Evolutionary conservation across 2,113 vertebrate genomes (phyloP), one percentile per base, ranked within the genome.

Genomic region (Varanus komodoensis): DNA sequence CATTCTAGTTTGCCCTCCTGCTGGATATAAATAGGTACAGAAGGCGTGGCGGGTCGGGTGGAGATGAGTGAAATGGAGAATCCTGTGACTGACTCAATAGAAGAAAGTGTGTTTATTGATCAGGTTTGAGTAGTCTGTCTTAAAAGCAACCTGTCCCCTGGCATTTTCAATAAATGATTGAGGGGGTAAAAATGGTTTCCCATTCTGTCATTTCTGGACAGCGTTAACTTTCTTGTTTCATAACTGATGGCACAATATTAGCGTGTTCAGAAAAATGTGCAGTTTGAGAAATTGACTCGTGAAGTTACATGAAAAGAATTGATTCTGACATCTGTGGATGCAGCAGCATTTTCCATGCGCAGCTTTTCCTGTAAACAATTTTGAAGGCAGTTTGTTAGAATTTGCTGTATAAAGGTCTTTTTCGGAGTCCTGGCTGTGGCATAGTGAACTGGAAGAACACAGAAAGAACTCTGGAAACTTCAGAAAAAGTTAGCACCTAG

Each of bases 121-220:
- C 82, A 89, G 89, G 4, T 44, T 32, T 54, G 74, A 89, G 89
- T 85, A 79, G 74, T 80, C 89, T 85, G 44, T 89, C 82, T 85
- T 89, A 85, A 85, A 89, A 89, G 74, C 89, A 89, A 85, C 61
- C 74, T 79, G 74, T 89, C 82, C 89, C 74, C 50, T 85, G 89
- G 85, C 89, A 79, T 85, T 89, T 89, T 54, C 89, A 54, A 69
- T 89, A 89, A 89, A 38, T 48, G 89, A 84, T 69, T 79, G 57
- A 77, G 23, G 32, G 38, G 69, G 23, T 44, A 34, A n/a, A 48
- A 84, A 84, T 38, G 68, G 87, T 89, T 95, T 82, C 94, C 94
- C 86, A 54, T 93, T 93, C 88, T 93, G 69, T 93, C 93, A 93
- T 89, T 87, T 91, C 86, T 68, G 88, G 77, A 89, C 88, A 77